Conservation (phyloP, 2,797 vertebrate genomes). For the Loriculus beryllinus region DNA sequence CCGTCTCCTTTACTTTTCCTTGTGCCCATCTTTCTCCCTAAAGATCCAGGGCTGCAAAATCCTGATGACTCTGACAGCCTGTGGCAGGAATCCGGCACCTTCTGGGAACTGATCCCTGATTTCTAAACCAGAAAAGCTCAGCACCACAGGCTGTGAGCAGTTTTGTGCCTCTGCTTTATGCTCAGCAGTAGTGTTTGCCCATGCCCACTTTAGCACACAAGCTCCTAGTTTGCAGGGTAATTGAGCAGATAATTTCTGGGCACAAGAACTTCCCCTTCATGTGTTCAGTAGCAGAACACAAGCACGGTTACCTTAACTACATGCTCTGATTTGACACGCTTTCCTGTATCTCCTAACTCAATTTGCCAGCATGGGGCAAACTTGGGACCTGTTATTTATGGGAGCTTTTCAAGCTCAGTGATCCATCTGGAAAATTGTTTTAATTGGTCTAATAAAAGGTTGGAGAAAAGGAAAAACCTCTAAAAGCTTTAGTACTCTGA, state of each 20-base stretch:
- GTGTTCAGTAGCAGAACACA: background rate
- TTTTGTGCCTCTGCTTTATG: background rate
- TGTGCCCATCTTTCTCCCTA: background rate
- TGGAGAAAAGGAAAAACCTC: background rate
- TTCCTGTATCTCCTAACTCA: background rate
- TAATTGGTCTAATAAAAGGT: slow-evolving; percentile 34
- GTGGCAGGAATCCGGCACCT: background rate
- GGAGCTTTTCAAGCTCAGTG: slow-evolving; percentile 38
- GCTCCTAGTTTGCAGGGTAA: background rate
- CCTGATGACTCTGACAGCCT: fast-evolving
- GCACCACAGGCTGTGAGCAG: background rate
- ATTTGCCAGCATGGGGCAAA: background rate
- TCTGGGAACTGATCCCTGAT: background rate
- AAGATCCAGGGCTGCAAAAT: background rate
- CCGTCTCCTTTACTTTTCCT: background rate
- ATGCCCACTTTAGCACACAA: background rate
- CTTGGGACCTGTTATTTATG: background rate
- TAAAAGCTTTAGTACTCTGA: background rate
- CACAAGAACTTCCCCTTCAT: background rate
- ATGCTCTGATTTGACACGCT: background rate
- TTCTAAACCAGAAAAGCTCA: background rate
- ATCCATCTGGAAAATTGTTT: slow-evolving; percentile 39
- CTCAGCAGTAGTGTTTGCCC: background rate
- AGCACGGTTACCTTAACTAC: background rate
- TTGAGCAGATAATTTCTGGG: background rate